Conservation (phyloP, 2,797 vertebrate species). For the Eptatretus atami region DNA sequence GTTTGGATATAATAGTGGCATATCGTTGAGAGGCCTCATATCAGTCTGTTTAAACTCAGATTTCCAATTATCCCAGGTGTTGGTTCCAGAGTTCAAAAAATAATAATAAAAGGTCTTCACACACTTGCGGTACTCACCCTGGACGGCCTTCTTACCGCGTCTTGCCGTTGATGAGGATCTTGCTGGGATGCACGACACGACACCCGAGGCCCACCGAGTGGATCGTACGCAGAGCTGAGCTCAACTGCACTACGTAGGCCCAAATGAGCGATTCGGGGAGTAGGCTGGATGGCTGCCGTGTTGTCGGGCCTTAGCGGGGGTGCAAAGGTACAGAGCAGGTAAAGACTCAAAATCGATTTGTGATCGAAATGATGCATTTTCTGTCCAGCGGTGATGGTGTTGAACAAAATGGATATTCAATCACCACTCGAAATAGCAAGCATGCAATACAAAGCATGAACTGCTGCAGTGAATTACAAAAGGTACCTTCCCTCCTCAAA, state of each 20-base stretch:
- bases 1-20: no score
- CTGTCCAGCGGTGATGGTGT: no score
- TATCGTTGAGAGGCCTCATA: neutral
- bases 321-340: no score
- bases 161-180: constrained; percentile 93
- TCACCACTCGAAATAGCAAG: no score
- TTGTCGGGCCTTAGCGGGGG: constrained; percentile 9
- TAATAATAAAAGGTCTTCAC: neutral
- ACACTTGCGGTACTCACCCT: neutral
- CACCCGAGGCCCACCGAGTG: constrained; percentile 87
- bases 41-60: neutral
- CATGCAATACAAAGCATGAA: no score
- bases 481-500: no score
- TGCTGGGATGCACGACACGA: constrained; percentile 92
- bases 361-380: no score
- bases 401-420: no score
- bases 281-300: constrained; percentile 71
- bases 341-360: no score
- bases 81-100: neutral
- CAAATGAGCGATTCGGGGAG: constrained; percentile 89
- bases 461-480: no score
- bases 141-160: constrained; percentile 33
- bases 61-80: neutral
- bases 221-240: constrained; percentile 69
- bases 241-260: constrained; percentile 93